These are phyloP conservation scores for Bombylius major DNA, from an alignment of 2,888 invertebrate genomes.

Conservation along the genomic window DNA sequence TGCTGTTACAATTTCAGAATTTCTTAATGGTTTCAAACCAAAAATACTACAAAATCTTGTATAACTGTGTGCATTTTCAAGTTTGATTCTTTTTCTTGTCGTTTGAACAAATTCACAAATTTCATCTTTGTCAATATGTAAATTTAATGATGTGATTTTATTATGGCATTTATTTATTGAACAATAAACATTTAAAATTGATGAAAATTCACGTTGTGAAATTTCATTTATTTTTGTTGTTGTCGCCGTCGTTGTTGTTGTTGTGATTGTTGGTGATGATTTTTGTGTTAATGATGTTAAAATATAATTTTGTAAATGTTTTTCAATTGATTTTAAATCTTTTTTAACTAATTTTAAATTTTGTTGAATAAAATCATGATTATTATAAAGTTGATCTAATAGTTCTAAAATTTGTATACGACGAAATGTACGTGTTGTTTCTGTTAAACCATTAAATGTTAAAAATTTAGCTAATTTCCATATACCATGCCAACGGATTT, in stretches of 20 bases:
- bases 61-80: constrained; percentile 20
- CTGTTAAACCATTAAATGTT: constrained; percentile 46
- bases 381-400: constrained; percentile 49
- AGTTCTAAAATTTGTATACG: constrained; percentile 56
- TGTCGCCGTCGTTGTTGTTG: not conserved
- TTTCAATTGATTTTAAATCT: constrained; percentile 20
- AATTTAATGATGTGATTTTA: constrained; percentile 10
- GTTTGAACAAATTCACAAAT: constrained; percentile 17
- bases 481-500: constrained; percentile 52
- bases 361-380: constrained; percentile 28
- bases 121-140: constrained; percentile 8
- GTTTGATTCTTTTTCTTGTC: constrained; percentile 18
- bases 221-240: constrained; percentile 4
- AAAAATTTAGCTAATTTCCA: constrained; percentile 46
- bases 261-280: not conserved
- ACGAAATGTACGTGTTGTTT: constrained; percentile 49
- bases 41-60: constrained; percentile 21
- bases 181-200: constrained; percentile 19
- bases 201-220: constrained; percentile 22
- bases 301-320: constrained; percentile 16
- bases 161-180: constrained; percentile 17
- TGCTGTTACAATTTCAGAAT: constrained; percentile 2
- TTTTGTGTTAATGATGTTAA: constrained; percentile 7
- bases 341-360: constrained; percentile 16
- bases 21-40: constrained; percentile 16